These are phyloP conservation scores for Recurvirostra avosetta DNA, from an alignment of 2,113 vertebrate genomes.

Conservation along the genomic window DNA sequence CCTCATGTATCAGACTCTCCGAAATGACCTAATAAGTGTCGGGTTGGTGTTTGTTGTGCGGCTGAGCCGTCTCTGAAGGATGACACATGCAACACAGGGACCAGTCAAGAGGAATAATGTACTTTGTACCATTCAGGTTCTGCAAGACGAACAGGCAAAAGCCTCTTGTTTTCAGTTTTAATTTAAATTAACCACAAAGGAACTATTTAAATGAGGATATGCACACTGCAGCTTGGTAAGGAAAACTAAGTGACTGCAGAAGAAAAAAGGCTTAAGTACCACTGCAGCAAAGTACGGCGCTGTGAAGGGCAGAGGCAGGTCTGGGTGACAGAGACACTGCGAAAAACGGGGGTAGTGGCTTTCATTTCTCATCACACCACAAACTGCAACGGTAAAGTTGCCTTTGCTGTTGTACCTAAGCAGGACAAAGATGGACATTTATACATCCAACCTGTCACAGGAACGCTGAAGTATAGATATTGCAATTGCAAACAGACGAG, in stretches of 20 bases:
- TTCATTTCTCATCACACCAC: not conserved
- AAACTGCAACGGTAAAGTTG: not conserved
- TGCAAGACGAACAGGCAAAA: not conserved
- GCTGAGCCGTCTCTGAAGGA: not conserved
- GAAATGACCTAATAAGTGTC: not conserved
- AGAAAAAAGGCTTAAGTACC: not conserved
- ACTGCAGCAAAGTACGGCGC: not conserved
- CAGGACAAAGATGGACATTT: not conserved
- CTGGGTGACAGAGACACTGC: not conserved
- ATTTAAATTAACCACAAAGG: not conserved
- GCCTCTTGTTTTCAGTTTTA: not conserved
- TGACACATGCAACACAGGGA: not conserved
- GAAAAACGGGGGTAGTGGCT: not conserved
- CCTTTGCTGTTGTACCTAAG: not conserved
- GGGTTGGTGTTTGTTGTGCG: not conserved
- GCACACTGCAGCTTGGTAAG: not conserved
- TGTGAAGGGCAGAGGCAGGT: not conserved
- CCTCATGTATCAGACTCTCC: not conserved
- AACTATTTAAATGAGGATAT: not conserved
- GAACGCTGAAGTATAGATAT: accelerated
- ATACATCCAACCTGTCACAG: not conserved
- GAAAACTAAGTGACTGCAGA: not conserved
- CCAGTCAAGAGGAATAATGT: not conserved
- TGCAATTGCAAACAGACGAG: not conserved
- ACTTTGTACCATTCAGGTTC: not conserved